phyloP scores from a whole-genome alignment of 2,113 vertebrate species.

The Sapayoa aenigma region DNA sequence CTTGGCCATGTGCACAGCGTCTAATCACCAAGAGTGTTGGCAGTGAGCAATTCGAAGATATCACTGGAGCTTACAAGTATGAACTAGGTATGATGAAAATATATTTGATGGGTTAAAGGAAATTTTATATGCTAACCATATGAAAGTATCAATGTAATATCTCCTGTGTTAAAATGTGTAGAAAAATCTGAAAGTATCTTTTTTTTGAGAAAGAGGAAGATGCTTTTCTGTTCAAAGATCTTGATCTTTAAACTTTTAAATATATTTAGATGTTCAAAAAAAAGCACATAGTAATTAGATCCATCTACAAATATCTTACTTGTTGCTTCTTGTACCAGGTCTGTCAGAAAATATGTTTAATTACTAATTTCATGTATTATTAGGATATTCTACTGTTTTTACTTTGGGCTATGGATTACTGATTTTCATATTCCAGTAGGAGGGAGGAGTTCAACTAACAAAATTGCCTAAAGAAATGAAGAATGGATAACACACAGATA shows the following conservation, averaged over 20 bases:
- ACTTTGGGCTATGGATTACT: not conserved
- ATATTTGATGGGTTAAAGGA: not conserved
- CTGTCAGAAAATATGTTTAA: not conserved
- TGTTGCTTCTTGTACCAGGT: not conserved
- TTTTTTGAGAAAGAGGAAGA: not conserved
- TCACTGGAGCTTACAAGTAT: conserved; percentile 64
- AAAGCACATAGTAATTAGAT: not conserved
- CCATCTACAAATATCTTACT: not conserved
- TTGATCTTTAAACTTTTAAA: not conserved
- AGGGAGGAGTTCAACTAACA: not conserved
- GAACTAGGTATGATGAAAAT: conserved; percentile 48
- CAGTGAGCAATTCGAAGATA: conserved; percentile 48
- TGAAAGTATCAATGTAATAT: not conserved
- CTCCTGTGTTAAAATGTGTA: not conserved
- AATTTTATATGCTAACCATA: not conserved
- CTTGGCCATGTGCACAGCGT: conserved; percentile 38
- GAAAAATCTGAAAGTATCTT: not conserved
- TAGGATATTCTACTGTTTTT: not conserved
- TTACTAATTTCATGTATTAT: not conserved
- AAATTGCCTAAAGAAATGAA: not conserved
- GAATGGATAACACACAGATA: not conserved
- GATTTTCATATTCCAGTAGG: not conserved
- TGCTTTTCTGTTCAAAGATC: not conserved
- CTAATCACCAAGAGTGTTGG: conserved; percentile 60
- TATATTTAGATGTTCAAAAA: not conserved